Base-by-base conservation (phyloP, 2,113 vertebrate genomes). In the Chlorocebus sabaeus region DNA sequence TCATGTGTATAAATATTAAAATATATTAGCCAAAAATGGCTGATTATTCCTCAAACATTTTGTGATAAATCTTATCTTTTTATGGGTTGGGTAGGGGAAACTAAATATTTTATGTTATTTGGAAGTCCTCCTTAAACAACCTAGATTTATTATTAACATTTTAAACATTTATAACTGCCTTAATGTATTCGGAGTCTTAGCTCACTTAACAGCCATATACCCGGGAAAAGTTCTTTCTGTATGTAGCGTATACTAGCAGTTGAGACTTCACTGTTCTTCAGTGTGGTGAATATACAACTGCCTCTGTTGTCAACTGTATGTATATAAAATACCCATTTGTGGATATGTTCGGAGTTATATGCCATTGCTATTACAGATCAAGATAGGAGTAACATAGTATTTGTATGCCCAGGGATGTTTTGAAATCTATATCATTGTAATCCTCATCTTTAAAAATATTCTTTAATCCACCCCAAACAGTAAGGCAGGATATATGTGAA, bases 1-100 rank as follows among this genome's bases (percentile, higher is more conserved):
- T 98, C 98, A 98, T 98, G 98, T 98, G 96, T 99, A 99, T 99
- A 99, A 99, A 99, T 99, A 99, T 99, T 99, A 99, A 99, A 99
- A 98, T 98, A 98, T 98, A 98, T 99, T 98, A 98, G 98, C 97
- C 97, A 88, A 99, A 99, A 98, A 98, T 98, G 98, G 97, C 98
- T 99, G 99, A 98, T 99, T 99, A 98, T 98, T 98, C 98, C 98
- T 99, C 98, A 98, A 98, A 98, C 98, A 98, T 98, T 98, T 98
- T 76, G 98, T 98, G 98, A 99, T 99, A 99, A 99, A 99, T 99
- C 98, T 99, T 98, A 97, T 98, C 98, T 98, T 98, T 99, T 99
- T 99, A 98, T 83, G 92, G 96, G 80, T 96, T 98, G 95, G 96
- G 93, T 90, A 76, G 97, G 93, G 92, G 40, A 45, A 96, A 95